Percentiles rank a stretch among this genome's conserved stretches.
These are phyloP conservation scores for Sternarchorhynchus goeldii DNA, from an alignment of 2,797 vertebrate genomes.

Conservation along the genomic window DNA sequence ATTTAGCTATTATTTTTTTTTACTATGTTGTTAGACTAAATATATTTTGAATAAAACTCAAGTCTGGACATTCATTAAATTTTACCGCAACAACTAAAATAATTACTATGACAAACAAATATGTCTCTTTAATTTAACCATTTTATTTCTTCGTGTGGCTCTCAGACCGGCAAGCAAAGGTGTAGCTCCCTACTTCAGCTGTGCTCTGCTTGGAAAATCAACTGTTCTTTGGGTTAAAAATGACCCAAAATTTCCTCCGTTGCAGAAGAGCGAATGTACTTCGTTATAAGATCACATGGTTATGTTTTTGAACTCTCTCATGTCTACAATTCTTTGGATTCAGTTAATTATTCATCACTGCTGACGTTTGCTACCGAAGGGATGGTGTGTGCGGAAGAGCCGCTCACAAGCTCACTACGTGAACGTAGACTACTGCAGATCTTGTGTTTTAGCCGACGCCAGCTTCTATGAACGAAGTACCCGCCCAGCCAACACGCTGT, in stretches of 20 bases:
- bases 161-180: background rate
- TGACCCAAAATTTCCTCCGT: no score
- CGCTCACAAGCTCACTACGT: background rate
- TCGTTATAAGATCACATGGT: no score
- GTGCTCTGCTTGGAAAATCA: background rate
- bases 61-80: no score
- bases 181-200: background rate
- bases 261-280: no score
- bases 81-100: background rate
- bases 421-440: slow-evolving; percentile 67
- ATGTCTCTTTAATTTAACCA: slow-evolving; percentile 40
- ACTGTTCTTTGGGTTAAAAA: background rate
- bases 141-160: background rate
- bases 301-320: no score
- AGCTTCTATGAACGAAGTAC: slow-evolving; percentile 67
- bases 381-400: background rate
- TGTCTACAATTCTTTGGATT: no score
- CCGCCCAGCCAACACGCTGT: slow-evolving; percentile 42
- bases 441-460: slow-evolving; percentile 56
- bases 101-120: background rate
- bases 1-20: background rate
- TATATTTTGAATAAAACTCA: no score
- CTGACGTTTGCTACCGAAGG: background rate
- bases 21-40: background rate
- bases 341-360: background rate